phyloP scores from a whole-genome alignment of 2,888 invertebrate species.

The Spisula solida region DNA sequence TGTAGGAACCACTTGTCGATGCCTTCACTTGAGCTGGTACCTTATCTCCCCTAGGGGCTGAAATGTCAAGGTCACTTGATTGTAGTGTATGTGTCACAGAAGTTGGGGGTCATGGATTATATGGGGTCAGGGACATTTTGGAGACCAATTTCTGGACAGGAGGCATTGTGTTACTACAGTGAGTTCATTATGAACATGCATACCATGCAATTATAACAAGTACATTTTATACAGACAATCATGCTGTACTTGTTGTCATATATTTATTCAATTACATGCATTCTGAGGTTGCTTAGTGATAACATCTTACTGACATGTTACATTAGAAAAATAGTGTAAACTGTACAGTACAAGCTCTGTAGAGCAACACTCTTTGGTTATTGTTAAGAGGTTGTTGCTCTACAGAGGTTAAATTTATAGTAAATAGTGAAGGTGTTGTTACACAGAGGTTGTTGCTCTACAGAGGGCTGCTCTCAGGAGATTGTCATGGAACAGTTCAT shows the following conservation, averaged over 20 bases:
- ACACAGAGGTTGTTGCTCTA: too few relatives aligned
- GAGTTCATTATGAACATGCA: slow-evolving; percentile 28
- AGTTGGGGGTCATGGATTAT: neutral
- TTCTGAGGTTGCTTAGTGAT: neutral
- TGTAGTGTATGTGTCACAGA: neutral
- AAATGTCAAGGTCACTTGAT: slow-evolving; percentile 46
- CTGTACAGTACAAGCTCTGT: too few relatives aligned
- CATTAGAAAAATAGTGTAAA: too few relatives aligned
- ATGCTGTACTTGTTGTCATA: slow-evolving; percentile 3
- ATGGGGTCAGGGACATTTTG: neutral
- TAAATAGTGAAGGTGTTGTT: too few relatives aligned
- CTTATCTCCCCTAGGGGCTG: slow-evolving; percentile 62
- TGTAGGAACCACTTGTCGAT: slow-evolving; percentile 89
- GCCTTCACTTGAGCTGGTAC: slow-evolving; percentile 57
- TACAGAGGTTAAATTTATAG: too few relatives aligned
- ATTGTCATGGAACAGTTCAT: too few relatives aligned
- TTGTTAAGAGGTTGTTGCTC: too few relatives aligned
- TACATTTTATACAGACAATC: slow-evolving; percentile 7
- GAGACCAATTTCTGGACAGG: neutral
- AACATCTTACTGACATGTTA: neutral
- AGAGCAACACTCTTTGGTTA: too few relatives aligned
- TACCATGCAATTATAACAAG: slow-evolving; percentile 26
- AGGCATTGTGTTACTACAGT: neutral
- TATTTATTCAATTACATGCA: neutral
- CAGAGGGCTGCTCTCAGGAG: too few relatives aligned